phyloP scores from a whole-genome alignment of 2,797 vertebrate genomes.

The Galago senegalensis region DNA sequence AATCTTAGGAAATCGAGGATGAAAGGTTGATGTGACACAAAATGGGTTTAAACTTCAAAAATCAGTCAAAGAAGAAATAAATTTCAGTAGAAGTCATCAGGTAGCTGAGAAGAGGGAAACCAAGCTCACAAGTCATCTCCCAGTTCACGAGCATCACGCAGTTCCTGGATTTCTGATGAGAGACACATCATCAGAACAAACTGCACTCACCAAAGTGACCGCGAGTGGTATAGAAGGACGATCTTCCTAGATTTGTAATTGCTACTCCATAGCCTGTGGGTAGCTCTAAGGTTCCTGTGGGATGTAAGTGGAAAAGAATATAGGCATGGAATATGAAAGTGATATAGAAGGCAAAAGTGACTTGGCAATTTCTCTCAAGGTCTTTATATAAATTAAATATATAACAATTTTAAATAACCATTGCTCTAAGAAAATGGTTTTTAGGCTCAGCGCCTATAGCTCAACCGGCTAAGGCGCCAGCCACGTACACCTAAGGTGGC shows the following conservation, averaged over 20 bases:
- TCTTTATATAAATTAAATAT: not conserved
- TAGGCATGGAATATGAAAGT: not conserved
- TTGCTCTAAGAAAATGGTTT: not conserved
- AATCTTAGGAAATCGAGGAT: not conserved
- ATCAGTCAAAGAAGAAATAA: not conserved
- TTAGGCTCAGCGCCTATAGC: too few relatives aligned
- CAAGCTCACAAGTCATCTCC: not conserved
- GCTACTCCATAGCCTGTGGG: not conserved
- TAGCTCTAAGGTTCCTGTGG: not conserved
- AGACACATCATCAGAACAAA: not conserved
- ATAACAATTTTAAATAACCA: constrained; percentile 1
- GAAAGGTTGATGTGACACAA: not conserved
- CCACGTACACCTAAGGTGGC: too few relatives aligned
- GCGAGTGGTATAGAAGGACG: not conserved
- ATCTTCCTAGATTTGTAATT: not conserved
- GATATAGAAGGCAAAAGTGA: not conserved
- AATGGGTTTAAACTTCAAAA: not conserved
- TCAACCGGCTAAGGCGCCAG: too few relatives aligned
- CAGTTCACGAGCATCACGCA: not conserved
- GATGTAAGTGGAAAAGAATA: not conserved
- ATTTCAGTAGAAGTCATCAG: not conserved
- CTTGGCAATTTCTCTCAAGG: not conserved
- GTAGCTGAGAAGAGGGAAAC: not conserved
- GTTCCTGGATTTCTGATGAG: not conserved
- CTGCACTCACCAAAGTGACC: not conserved